A percentile compares a stretch with the other conserved stretches of the same genome.
Evolutionary conservation across 2,113 vertebrate genomes (phyloP).

Genomic region (Takifugu flavidus): DNA sequence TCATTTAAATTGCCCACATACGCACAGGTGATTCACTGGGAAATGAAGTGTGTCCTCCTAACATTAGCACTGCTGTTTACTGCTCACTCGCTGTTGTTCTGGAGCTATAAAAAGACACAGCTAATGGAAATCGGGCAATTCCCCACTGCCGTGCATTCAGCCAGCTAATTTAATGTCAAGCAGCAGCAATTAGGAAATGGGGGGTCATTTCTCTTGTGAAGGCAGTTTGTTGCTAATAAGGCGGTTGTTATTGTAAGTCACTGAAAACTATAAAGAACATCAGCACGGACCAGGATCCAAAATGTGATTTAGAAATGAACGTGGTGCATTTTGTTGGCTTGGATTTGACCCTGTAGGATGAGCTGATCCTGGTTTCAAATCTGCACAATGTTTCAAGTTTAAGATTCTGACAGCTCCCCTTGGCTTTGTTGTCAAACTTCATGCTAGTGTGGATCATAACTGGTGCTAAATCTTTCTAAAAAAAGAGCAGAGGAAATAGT

Average conservation of each 20-base stretch:
- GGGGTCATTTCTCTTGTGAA: neutral
- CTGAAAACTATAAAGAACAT: too few species aligned
- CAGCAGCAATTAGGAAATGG: neutral
- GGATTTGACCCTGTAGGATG: too few species aligned
- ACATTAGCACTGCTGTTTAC: neutral
- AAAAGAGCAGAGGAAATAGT: too few species aligned
- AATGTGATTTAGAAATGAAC: neutral
- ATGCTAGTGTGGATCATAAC: too few species aligned
- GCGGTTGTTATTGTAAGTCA: too few species aligned
- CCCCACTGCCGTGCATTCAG: too few species aligned
- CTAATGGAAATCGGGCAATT: neutral
- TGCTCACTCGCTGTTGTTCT: neutral
- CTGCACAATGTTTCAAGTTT: too few species aligned
- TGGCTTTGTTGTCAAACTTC: too few species aligned
- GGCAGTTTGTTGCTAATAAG: neutral
- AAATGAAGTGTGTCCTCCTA: neutral
- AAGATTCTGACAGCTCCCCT: too few species aligned
- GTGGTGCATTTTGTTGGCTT: too few species aligned
- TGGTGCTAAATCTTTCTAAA: too few species aligned
- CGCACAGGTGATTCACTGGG: neutral
- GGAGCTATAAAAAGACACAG: constrained; percentile 4
- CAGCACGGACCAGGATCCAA: neutral
- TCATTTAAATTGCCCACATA: neutral
- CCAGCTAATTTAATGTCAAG: constrained; percentile 1
- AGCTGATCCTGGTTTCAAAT: too few species aligned